phyloP scores from a whole-genome alignment of 1,140 invertebrate genomes.

The Doryteuthis pealeii region DNA sequence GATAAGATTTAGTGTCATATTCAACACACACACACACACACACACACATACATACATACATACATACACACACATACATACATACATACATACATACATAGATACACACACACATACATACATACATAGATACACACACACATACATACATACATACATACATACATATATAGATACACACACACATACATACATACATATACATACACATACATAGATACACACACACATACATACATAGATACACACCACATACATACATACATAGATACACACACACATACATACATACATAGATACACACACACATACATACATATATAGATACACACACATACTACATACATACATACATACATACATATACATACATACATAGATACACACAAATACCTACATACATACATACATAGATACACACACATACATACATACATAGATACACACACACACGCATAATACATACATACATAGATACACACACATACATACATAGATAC shows the following conservation, averaged over 20 bases:
- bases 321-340: no score
- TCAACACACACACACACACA: constrained; percentile 19
- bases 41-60: constrained; percentile 16
- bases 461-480: background rate
- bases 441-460: background rate
- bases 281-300: no score
- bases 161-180: background rate
- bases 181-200: background rate
- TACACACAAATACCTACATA: background rate
- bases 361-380: background rate
- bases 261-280: no score
- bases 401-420: constrained; percentile 21
- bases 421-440: constrained; percentile 19
- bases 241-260: background rate
- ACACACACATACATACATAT: no score
- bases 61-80: constrained; percentile 14
- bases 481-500: background rate
- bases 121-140: background rate
- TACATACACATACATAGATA: background rate
- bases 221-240: background rate
- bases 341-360: background rate
- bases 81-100: constrained; percentile 16
- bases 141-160: background rate
- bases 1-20: no score
- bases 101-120: constrained; percentile 8